Evolutionary conservation across 2,888 invertebrate genomes (phyloP), one percentile per base, ranked within the genome.

Genomic region (Oscheius sp.): DNA sequence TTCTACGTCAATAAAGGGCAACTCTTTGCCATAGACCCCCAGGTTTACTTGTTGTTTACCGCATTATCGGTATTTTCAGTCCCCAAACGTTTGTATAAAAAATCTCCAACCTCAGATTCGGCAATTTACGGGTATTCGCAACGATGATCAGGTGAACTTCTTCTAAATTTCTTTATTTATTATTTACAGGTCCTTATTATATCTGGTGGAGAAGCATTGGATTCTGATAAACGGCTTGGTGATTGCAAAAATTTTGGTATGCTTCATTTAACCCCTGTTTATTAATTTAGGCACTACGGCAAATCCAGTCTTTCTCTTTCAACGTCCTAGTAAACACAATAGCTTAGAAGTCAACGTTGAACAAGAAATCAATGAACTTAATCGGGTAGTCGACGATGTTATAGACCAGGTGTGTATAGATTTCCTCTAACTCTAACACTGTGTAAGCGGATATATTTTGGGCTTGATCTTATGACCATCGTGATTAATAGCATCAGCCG

Each of bases 251-350:
- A 56, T 28, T 47, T 33, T 22, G 66, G 64, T 64, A 26, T 17
- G 41, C 26, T 0, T n/a, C 8, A 30, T 20, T 38, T 51, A 17
- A 5, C 17, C 12, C 4, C 32, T 9, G 50, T 3, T 20, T n/a
- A 14, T 24, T 36, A 22, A 33, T 63, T 56, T 61, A 32, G 75
- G 75, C 28, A 72, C 45, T 8, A 1, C 22, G 0, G 36, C 50
- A 2, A 65, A 57, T 51, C 75, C 75, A 12, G 67, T 73, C 2
- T 75, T 70, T 62, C 44, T 75, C 9, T 75, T 72, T 32, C 68
- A 70, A 20, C 68, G 72, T 44, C 32, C 30, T 28, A 44, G 63
- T 30, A 69, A 69, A 44, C 44, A 49, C 14, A 72, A 72, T 6
- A 49, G 64, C n/a, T 68, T 71, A 1, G 68, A 61, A 17, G 41